Conservation (phyloP, 2,888 invertebrate species). For the Acrobasis consociella region DNA sequence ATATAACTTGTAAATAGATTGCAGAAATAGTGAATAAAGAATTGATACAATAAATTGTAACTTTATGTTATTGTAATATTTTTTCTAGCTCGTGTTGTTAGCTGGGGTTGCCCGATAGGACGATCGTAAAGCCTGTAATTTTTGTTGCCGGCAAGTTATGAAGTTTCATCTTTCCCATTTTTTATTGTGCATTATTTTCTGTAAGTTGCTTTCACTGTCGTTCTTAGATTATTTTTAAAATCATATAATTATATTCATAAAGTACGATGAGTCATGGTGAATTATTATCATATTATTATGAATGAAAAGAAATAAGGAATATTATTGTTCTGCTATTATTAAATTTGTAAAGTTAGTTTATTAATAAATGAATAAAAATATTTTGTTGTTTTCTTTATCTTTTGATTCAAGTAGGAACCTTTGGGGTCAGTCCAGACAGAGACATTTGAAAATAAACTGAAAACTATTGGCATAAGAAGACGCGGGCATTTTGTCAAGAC, state of each 20-base stretch:
- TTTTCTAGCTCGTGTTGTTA: conserved; percentile 51
- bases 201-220: conserved; percentile 82
- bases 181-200: conserved; percentile 79
- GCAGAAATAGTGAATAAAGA: conserved; percentile 74
- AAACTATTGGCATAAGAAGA: too few relatives aligned
- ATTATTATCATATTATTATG: conserved; percentile 79
- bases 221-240: conserved; percentile 79
- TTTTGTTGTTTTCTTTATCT: conserved; percentile 58
- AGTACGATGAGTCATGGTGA: conserved; percentile 78
- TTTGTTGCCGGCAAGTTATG: conserved; percentile 67
- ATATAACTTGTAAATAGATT: conserved; percentile 77
- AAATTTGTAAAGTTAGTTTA: conserved; percentile 84
- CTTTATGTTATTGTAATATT: conserved; percentile 76
- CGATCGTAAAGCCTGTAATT: conserved; percentile 55
- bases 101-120: conserved; percentile 43
- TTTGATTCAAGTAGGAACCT: background rate
- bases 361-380: conserved; percentile 82
- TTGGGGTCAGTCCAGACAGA: too few relatives aligned
- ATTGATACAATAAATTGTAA: conserved; percentile 79
- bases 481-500: too few relatives aligned
- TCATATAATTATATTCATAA: conserved; percentile 82
- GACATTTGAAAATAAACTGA: too few relatives aligned
- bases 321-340: conserved; percentile 84
- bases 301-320: conserved; percentile 83
- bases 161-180: conserved; percentile 56